Conservation (phyloP, 2,113 vertebrate species). For the Vombatus ursinus region DNA sequence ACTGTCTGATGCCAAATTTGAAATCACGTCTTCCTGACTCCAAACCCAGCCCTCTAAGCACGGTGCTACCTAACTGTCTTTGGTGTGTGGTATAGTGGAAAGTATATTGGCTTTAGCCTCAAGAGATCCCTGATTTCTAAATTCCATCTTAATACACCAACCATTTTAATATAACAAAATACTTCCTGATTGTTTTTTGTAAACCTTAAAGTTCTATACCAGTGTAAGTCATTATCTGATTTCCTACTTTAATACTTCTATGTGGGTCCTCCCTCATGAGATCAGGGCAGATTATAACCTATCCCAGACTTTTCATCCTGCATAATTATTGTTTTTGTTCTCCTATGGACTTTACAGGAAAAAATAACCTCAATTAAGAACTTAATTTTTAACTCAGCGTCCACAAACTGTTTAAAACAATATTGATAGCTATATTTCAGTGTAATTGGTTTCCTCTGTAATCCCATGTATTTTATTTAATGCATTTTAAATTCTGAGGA, state of each 20-base stretch:
- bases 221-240: not conserved
- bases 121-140: not conserved
- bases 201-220: not conserved
- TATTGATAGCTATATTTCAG: not conserved
- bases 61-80: not conserved
- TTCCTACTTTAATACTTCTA: not conserved
- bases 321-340: not conserved
- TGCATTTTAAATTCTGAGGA: not conserved
- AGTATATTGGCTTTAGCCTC: not conserved
- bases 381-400: not conserved
- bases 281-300: not conserved
- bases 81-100: not conserved
- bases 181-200: not conserved
- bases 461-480: not conserved
- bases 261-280: not conserved
- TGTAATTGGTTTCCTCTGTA: not conserved
- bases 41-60: not conserved
- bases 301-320: not conserved
- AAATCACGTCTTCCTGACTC: not conserved
- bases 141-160: not conserved
- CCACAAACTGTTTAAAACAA: not conserved
- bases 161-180: not conserved
- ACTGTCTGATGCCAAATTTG: not conserved
- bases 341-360: not conserved
- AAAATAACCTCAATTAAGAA: not conserved